Conservation (phyloP, 30 jellyfish, hydroid and myxozoan species). For the Mastigias papua region DNA sequence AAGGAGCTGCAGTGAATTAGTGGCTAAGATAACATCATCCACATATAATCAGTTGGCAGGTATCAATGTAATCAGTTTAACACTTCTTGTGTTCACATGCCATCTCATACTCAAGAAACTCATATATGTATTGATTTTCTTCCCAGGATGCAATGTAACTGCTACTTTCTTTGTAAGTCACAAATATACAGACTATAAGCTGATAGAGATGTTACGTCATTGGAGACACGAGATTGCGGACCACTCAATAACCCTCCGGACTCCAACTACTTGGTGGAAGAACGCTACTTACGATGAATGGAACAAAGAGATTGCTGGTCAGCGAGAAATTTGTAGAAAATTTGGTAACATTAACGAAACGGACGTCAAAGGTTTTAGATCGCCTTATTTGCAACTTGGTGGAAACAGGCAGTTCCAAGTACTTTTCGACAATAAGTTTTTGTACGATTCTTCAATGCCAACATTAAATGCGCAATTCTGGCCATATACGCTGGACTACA, state of each 20-base stretch:
- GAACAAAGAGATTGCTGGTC: constrained; percentile 70
- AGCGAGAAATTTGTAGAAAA: constrained; percentile 34
- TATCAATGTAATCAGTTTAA: too few species aligned
- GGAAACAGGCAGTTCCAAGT: constrained; percentile 75
- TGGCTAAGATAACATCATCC: too few species aligned
- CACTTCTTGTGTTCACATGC: too few species aligned
- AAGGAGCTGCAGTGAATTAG: too few species aligned
- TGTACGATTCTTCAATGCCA: constrained; percentile 83
- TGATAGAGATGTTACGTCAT: constrained; percentile 42
- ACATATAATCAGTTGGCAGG: too few species aligned
- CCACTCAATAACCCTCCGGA: constrained; percentile 77
- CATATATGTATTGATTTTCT: too few species aligned
- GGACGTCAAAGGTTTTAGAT: constrained; percentile 76
- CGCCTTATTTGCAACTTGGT: constrained; percentile 79
- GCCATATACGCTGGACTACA: constrained; percentile 90
- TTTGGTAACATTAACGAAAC: constrained; percentile 40
- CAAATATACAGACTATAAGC: constrained; percentile 66
- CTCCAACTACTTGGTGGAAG: constrained; percentile 83
- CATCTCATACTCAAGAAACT: too few species aligned
- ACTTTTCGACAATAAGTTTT: constrained; percentile 28
- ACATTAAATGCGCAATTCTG: constrained; percentile 60
- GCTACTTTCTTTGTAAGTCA: constrained; percentile 90
- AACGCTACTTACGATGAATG: constrained; percentile 74
- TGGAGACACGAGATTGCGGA: constrained; percentile 93
- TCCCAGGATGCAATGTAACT: constrained; percentile 81